These are phyloP conservation scores for Halichoerus grypus DNA, from an alignment of 2,113 vertebrate species.

Conservation along the genomic window DNA sequence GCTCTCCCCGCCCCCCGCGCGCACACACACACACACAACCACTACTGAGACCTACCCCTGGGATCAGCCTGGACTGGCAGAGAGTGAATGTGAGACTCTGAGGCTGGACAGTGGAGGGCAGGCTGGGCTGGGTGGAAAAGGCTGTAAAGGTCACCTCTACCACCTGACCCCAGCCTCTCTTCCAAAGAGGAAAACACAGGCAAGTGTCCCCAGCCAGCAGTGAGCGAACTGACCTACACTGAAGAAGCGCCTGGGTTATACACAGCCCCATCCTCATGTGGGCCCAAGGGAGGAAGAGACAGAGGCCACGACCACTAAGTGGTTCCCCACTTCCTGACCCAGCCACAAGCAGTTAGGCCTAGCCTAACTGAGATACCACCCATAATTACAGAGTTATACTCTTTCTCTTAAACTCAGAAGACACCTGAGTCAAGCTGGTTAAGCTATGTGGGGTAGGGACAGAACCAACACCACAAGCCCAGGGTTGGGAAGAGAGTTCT, in stretches of 20 bases:
- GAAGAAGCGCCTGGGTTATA: background rate
- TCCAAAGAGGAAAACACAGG: background rate
- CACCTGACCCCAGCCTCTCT: background rate
- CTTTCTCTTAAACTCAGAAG: conserved; percentile 8
- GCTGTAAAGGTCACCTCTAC: background rate
- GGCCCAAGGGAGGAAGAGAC: background rate
- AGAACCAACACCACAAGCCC: background rate
- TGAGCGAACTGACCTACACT: background rate
- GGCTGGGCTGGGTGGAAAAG: background rate
- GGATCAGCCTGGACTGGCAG: conserved; percentile 16
- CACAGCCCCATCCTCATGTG: background rate
- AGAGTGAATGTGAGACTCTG: background rate
- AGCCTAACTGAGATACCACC: conserved; percentile 17
- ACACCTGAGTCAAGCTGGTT: background rate
- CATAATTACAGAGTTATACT: conserved; percentile 7
- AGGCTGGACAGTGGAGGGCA: background rate
- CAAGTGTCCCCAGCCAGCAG: background rate
- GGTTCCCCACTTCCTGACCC: conserved; percentile 1
- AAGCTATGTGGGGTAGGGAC: background rate
- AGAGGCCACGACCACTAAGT: conserved; percentile 8
- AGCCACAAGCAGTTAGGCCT: conserved; percentile 40
- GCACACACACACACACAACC: background rate
- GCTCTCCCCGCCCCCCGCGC: background rate
- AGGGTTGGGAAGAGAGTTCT: background rate
- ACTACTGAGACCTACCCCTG: background rate